Evolutionary conservation across 2,797 vertebrate genomes (phyloP).

Genomic region (Cichlasoma orientale): DNA sequence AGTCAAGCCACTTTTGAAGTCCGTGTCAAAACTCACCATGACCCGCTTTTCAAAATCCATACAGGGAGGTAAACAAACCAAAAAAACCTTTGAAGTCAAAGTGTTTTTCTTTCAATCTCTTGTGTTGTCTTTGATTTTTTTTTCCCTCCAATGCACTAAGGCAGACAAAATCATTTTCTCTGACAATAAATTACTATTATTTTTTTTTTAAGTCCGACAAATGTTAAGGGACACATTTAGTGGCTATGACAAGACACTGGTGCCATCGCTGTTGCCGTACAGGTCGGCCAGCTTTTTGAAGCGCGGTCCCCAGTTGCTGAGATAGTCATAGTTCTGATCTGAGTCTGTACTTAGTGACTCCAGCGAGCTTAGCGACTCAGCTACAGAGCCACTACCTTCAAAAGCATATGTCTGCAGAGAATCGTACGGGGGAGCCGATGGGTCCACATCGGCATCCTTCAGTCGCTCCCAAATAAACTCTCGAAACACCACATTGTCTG

Average conservation of each 20-base stretch:
- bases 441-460: slow-evolving; percentile 92
- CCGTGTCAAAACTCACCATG: slow-evolving; percentile 68
- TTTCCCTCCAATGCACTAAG: slow-evolving; percentile 51
- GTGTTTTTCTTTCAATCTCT: slow-evolving; percentile 61
- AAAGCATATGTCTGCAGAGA: slow-evolving; percentile 96
- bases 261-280: slow-evolving; percentile 88
- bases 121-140: slow-evolving; percentile 67
- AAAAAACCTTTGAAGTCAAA: slow-evolving; percentile 72
- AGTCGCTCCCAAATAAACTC: slow-evolving; percentile 98
- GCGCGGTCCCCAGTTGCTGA: slow-evolving; percentile 95
- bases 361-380: slow-evolving; percentile 93
- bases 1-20: slow-evolving; percentile 74
- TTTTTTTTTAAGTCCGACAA: slow-evolving; percentile 41
- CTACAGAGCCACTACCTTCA: slow-evolving; percentile 92
- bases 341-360: slow-evolving; percentile 95
- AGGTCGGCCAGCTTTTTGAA: slow-evolving; percentile 96
- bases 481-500: slow-evolving; percentile 93
- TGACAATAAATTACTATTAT: slow-evolving; percentile 68
- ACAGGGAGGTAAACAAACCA: slow-evolving; percentile 75
- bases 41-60: slow-evolving; percentile 71
- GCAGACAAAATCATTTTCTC: slow-evolving; percentile 64
- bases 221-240: slow-evolving; percentile 58
- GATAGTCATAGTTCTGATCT: slow-evolving; percentile 97
- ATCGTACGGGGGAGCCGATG: slow-evolving; percentile 92
- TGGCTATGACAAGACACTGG: slow-evolving; percentile 89